Conservation (phyloP, 2,888 invertebrate species). For the Plagodis pulveraria region DNA sequence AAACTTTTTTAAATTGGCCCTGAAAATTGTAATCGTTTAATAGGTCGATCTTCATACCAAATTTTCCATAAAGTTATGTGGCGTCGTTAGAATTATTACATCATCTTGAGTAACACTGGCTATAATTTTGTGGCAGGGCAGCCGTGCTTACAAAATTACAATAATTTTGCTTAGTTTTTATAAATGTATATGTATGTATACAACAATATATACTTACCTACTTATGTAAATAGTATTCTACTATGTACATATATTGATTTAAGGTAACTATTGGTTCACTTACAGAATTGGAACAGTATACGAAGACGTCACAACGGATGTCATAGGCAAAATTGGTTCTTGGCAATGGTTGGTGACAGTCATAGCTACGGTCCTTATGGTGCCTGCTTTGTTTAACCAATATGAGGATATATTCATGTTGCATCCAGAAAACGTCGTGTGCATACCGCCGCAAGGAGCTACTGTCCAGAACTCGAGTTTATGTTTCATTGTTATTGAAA, state of each 20-base stretch:
- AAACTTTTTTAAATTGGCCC: too few relatives aligned
- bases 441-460: conserved; percentile 49
- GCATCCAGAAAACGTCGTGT: conserved; percentile 51
- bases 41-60: too few relatives aligned
- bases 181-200: conserved; percentile 1
- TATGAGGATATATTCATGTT: conserved; percentile 69
- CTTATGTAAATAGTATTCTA: too few relatives aligned
- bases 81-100: too few relatives aligned
- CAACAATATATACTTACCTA: too few relatives aligned
- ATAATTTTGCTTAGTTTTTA: background rate
- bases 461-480: conserved; percentile 55
- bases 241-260: too few relatives aligned
- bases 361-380: conserved; percentile 55
- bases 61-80: too few relatives aligned
- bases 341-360: conserved; percentile 77
- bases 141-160: too few relatives aligned
- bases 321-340: conserved; percentile 67
- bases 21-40: too few relatives aligned
- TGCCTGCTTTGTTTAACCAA: conserved; percentile 63
- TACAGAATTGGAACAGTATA: conserved; percentile 72
- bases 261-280: conserved; percentile 26
- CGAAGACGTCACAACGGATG: conserved; percentile 77
- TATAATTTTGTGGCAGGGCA: too few relatives aligned
- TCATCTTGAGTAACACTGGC: too few relatives aligned
- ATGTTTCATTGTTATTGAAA: conserved; percentile 50